Base-by-base conservation (phyloP, 2,797 vertebrate species). In the Enteromius thamalakanensis region DNA sequence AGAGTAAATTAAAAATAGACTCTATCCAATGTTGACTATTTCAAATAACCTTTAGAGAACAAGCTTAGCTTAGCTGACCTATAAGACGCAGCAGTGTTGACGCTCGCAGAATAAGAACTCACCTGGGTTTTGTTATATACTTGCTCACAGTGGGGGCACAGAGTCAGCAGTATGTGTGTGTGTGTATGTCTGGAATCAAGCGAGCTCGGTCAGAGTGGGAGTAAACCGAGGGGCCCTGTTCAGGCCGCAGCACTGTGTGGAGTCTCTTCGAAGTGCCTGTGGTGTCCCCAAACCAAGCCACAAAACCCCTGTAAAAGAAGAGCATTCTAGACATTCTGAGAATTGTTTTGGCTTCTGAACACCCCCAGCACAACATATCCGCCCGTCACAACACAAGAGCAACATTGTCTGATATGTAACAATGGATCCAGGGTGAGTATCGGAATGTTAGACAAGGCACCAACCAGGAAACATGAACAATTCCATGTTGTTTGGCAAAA, bases 251-350 rank as follows among this genome's bases (percentile, higher is more conserved):
- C 81, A 81, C 32, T 71, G 83, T 86, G 74, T 26, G 85, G 82
- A 45, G 85, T 69, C 76, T 45, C 80, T 87, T 67, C 60, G 69
- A 84, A 88, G 85, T 47, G 83, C 78, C 86, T 87, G 89, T 87
- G 88, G 87, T 55, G 69, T 86, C 84, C 84, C 65, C 81, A 72
- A 77, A 91, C 87, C 88, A 87, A 80, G 77, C 87, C 87, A 80
- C 86, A 84, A 87, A 80, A 76, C 81, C 84, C 79, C 76, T 77
- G 81, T 40, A 75, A 86, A 80, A 89, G 8, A 87, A 71, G 76
- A 80, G 40, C 90, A 93, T 92, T 93, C 92, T 89, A 85, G 83
- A 81, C 89, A 91, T 94, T 93, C 90, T 90, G 86, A 72, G 88
- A 89, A 91, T 91, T 90, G 88, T 90, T 93, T 86, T 74, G 87